phyloP scores from a whole-genome alignment of 2,113 vertebrate species.

The Tauraco erythrolophus region DNA sequence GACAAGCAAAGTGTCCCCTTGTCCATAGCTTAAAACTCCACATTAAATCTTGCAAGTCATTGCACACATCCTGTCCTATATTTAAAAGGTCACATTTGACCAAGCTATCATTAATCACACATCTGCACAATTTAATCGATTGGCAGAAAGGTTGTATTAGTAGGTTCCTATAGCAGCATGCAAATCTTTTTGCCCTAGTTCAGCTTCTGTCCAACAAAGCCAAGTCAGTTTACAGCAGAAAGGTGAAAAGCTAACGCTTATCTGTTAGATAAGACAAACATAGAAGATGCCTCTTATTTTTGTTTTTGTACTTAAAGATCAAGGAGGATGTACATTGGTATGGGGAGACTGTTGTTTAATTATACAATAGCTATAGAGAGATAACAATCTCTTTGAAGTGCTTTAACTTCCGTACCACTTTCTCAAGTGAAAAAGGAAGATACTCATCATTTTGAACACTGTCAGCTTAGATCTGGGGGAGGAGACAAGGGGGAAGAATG shows the following conservation, averaged over 20 bases:
- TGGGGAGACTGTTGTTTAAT: conserved; percentile 27
- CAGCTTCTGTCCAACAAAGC: not conserved
- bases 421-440: conserved; percentile 16
- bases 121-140: not conserved
- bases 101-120: conserved; percentile 41
- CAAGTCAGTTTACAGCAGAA: not conserved
- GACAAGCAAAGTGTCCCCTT: conserved; percentile 7
- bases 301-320: conserved; percentile 48
- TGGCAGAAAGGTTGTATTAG: not conserved
- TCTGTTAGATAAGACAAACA: not conserved
- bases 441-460: conserved; percentile 25
- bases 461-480: conserved; percentile 32
- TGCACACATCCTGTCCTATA: not conserved
- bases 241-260: not conserved
- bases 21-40: not conserved
- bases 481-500: conserved; percentile 3
- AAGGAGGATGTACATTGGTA: not conserved
- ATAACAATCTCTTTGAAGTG: conserved; percentile 60
- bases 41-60: conserved; percentile 41
- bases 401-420: conserved; percentile 45
- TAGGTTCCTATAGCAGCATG: not conserved
- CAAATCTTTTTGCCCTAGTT: not conserved
- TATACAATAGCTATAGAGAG: conserved; percentile 52
- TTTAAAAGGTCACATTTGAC: conserved; percentile 51
- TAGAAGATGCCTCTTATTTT: not conserved